phyloP scores from a whole-genome alignment of 2,888 invertebrate genomes.

The Caenorhabditis zanzibari region DNA sequence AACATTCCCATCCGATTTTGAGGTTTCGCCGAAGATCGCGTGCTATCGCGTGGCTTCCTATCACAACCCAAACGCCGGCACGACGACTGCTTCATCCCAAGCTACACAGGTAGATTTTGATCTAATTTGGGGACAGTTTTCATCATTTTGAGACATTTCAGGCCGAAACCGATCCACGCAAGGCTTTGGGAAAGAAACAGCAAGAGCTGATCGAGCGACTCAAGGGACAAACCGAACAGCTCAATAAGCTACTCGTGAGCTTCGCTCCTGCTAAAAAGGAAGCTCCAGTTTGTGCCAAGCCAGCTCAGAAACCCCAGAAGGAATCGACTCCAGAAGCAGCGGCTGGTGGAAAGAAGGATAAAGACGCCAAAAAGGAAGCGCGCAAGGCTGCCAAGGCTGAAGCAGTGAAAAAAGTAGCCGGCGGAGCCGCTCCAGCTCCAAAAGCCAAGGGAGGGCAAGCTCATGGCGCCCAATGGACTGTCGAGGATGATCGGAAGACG shows the following conservation, averaged over 20 bases:
- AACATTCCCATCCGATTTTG: slow-evolving; percentile 41
- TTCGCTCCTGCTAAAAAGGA: slow-evolving; percentile 5
- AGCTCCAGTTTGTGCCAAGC: background rate
- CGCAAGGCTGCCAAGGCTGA: slow-evolving; percentile 70
- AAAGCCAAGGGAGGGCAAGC: slow-evolving; percentile 23
- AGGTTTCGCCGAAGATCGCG: slow-evolving; percentile 48
- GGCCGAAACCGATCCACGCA: slow-evolving; percentile 55
- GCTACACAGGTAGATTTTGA: background rate
- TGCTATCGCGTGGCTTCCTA: slow-evolving; percentile 47
- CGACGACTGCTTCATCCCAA: background rate
- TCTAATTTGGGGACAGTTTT: background rate
- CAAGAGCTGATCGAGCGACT: slow-evolving; percentile 47
- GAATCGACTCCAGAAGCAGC: slow-evolving; percentile 9
- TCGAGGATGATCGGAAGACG: slow-evolving; percentile 66
- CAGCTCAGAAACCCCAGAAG: background rate
- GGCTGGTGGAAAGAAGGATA: slow-evolving; percentile 45
- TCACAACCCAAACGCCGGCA: slow-evolving; percentile 20
- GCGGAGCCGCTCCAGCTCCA: slow-evolving; percentile 19
- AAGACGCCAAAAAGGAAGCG: slow-evolving; percentile 64
- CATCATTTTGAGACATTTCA: slow-evolving; percentile 2
- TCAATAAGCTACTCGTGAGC: slow-evolving; percentile 36
- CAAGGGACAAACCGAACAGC: slow-evolving; percentile 48
- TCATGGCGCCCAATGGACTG: slow-evolving; percentile 34
- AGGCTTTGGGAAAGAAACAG: slow-evolving; percentile 57
- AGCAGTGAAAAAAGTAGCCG: slow-evolving; percentile 66